Evolutionary conservation across 1,140 invertebrate genomes (phyloP).

Genomic region (Lasaia peninsularis): DNA sequence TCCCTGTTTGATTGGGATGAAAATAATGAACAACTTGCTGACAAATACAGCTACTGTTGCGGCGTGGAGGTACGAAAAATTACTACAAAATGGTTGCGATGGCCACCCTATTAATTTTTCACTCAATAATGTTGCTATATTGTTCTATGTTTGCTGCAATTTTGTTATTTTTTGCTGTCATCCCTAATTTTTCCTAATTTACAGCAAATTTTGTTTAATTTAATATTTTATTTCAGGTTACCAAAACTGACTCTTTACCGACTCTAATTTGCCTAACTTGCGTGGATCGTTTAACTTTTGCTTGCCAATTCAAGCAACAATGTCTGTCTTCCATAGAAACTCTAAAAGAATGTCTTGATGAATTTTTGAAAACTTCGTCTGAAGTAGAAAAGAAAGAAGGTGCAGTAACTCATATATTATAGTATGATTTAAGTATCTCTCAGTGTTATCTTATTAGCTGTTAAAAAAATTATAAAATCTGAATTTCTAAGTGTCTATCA

Average conservation of each 20-base stretch:
- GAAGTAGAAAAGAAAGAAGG: conserved; percentile 22
- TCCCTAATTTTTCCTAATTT: conserved; percentile 46
- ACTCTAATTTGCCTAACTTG: conserved; percentile 73
- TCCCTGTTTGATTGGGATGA: conserved; percentile 78
- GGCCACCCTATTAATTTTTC: conserved; percentile 73
- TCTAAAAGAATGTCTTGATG: conserved; percentile 69
- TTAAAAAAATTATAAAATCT: too few relatives aligned
- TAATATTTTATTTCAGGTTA: conserved; percentile 55
- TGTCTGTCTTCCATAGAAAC: conserved; percentile 71
- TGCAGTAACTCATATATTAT: background rate
- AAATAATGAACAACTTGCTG: conserved; percentile 77
- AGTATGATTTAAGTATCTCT: too few relatives aligned
- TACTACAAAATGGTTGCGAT: conserved; percentile 74
- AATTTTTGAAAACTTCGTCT: conserved; percentile 59
- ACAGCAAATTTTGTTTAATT: conserved; percentile 22
- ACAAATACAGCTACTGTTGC: conserved; percentile 78
- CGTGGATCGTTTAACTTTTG: conserved; percentile 69
- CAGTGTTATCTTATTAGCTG: too few relatives aligned
- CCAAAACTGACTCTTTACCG: conserved; percentile 67
- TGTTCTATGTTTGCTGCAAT: conserved; percentile 49
- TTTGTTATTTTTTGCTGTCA: conserved; percentile 67
- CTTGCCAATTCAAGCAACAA: conserved; percentile 75
- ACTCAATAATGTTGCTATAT: conserved; percentile 74
- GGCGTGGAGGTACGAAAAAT: conserved; percentile 74
- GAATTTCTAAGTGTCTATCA: too few relatives aligned